Evolutionary conservation across 2,888 invertebrate species (phyloP).

Genomic region (Odontocolon sp.): DNA sequence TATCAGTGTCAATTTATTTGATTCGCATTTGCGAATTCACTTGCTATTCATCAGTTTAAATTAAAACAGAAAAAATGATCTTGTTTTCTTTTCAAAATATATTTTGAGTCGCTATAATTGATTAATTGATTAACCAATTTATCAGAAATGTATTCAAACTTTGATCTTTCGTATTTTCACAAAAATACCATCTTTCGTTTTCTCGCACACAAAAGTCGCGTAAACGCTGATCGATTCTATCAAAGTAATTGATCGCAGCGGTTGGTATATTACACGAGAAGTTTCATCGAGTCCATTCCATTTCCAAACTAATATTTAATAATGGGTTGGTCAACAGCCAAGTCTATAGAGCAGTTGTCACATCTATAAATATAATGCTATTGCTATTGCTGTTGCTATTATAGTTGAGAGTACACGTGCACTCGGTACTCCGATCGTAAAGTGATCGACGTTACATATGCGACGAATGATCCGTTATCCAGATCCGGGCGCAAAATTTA

Average conservation of each 20-base stretch:
- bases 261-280: neutral
- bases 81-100: too few species aligned
- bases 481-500: neutral
- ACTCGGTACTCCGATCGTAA: neutral
- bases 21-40: too few species aligned
- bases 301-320: neutral
- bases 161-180: too few species aligned
- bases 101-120: too few species aligned
- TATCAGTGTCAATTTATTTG: neutral
- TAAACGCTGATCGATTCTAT: neutral
- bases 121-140: too few species aligned
- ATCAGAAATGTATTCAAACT: too few species aligned
- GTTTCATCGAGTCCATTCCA: neutral
- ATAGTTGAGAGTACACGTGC: neutral
- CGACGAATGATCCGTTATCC: neutral
- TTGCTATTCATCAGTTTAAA: too few species aligned
- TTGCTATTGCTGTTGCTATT: neutral
- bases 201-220: neutral
- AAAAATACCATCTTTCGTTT: neutral
- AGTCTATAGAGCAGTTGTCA: neutral
- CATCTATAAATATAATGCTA: neutral
- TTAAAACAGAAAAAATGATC: too few species aligned
- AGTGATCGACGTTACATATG: neutral
- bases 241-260: constrained; percentile 3
- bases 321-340: neutral